phyloP scores from a whole-genome alignment of 2,113 vertebrate species.

The Machaerirhynchus nigripectus region DNA sequence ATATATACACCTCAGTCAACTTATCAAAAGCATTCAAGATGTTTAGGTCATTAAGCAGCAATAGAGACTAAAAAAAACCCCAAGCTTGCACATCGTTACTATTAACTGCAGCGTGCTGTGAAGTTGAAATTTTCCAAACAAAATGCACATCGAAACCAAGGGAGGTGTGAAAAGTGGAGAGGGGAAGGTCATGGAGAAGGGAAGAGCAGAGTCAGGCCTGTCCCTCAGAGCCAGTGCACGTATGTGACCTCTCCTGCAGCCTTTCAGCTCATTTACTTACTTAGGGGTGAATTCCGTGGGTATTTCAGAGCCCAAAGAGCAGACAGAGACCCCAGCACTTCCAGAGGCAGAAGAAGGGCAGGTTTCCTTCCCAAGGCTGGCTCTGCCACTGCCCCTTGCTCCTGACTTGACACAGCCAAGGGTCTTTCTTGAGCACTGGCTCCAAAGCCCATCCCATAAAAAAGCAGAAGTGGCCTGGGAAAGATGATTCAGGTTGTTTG shows the following conservation, averaged over 20 bases:
- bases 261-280: neutral
- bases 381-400: neutral
- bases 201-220: neutral
- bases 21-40: conserved; percentile 11
- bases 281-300: neutral
- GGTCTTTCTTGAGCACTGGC: neutral
- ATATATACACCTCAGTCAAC: conserved; percentile 18
- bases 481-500: neutral
- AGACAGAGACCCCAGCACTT: neutral
- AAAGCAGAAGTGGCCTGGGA: neutral
- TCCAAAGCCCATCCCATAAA: neutral
- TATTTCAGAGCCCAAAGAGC: neutral
- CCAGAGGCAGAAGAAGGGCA: neutral
- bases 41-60: conserved; percentile 41
- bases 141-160: neutral
- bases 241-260: neutral
- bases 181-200: neutral
- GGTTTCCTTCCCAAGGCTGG: neutral
- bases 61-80: neutral
- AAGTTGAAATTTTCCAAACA: neutral
- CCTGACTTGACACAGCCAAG: neutral
- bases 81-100: neutral
- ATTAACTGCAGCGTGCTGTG: neutral
- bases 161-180: neutral
- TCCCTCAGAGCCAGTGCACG: neutral